Percentiles rank a stretch among this genome's conserved stretches.
These are phyloP conservation scores for Dasyprocta punctata DNA, from an alignment of 2,113 vertebrate genomes.

Conservation along the genomic window DNA sequence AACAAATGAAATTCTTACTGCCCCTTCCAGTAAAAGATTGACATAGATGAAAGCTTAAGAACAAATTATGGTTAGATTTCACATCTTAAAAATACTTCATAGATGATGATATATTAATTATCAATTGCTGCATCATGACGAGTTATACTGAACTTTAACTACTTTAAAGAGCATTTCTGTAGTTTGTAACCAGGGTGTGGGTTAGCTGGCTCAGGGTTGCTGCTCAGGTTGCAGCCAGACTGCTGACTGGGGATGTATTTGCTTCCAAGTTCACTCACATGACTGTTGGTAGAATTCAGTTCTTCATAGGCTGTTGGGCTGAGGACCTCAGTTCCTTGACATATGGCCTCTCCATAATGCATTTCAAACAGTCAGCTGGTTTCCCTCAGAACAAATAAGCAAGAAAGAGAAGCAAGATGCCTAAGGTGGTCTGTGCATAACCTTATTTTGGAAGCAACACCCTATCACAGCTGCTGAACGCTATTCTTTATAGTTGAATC, in stretches of 20 bases:
- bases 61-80: not conserved
- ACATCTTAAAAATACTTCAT: not conserved
- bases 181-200: not conserved
- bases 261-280: not conserved
- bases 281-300: not conserved
- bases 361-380: not conserved
- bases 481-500: not conserved
- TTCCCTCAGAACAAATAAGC: not conserved
- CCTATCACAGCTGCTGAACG: not conserved
- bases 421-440: not conserved
- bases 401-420: not conserved
- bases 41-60: not conserved
- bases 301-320: not conserved
- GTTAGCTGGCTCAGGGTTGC: not conserved
- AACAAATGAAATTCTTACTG: not conserved
- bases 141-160: not conserved
- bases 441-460: not conserved
- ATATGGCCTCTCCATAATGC: not conserved
- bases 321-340: not conserved
- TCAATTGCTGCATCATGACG: not conserved
- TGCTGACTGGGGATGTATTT: not conserved
- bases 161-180: not conserved
- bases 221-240: not conserved
- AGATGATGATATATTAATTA: not conserved
- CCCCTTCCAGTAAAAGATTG: conserved; percentile 4